These are phyloP conservation scores for Poecilia velifera DNA, from an alignment of 2,797 vertebrate genomes.

Conservation along the genomic window DNA sequence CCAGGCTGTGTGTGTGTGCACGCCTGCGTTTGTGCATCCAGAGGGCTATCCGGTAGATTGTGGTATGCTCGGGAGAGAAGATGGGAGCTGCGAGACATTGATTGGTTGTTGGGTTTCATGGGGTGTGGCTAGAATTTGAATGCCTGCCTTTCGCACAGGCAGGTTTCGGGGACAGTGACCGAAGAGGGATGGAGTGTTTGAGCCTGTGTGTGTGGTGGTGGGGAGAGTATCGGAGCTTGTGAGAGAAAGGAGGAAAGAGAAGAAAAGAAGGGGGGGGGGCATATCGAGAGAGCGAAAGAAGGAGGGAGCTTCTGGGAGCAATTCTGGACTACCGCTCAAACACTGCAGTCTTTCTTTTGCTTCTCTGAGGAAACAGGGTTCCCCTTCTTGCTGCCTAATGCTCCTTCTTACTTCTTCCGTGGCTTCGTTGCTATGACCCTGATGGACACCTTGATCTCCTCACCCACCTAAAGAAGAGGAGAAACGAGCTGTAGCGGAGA, in stretches of 20 bases:
- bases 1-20: constrained; percentile 32
- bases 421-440: constrained; percentile 60
- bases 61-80: constrained; percentile 49
- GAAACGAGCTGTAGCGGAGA: constrained; percentile 43
- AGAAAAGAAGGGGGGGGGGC: constrained; percentile 26
- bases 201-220: constrained; percentile 49
- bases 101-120: constrained; percentile 69
- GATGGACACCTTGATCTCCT: constrained; percentile 60
- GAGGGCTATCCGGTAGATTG: constrained; percentile 43
- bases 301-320: constrained; percentile 75
- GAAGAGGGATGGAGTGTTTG: constrained; percentile 66
- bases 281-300: constrained; percentile 59
- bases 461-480: constrained; percentile 66
- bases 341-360: constrained; percentile 80
- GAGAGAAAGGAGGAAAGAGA: constrained; percentile 49
- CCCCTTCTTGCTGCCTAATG: constrained; percentile 44
- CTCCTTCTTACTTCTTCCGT: constrained; percentile 38
- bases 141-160: constrained; percentile 61
- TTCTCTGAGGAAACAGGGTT: constrained; percentile 73
- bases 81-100: constrained; percentile 46
- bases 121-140: constrained; percentile 77
- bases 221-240: constrained; percentile 49
- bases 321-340: constrained; percentile 76
- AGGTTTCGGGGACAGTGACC: constrained; percentile 70
- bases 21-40: constrained; percentile 8